Evolutionary conservation across 2,888 invertebrate species (phyloP).

Genomic region (Campoplex nolae): DNA sequence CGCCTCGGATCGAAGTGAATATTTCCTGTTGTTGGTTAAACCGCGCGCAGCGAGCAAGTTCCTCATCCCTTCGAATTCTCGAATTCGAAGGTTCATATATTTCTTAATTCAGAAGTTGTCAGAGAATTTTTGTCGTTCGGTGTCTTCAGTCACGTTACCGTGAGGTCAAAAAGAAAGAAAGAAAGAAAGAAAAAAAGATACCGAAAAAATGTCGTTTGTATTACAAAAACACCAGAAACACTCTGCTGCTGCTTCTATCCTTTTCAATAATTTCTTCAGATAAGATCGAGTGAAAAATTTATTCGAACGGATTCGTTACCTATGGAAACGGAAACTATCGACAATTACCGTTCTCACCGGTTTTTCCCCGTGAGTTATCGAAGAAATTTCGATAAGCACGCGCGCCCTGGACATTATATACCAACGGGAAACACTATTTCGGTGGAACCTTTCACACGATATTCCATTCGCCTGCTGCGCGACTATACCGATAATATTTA

Average conservation of each 20-base stretch:
- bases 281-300: constrained; percentile 35
- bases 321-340: constrained; percentile 1
- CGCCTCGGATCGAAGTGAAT: constrained; percentile 33
- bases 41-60: neutral
- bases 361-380: constrained; percentile 51
- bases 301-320: constrained; percentile 24
- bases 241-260: neutral
- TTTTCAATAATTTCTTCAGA: neutral
- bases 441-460: neutral
- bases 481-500: neutral
- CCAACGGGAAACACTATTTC: neutral
- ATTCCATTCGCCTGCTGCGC: neutral
- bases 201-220: neutral
- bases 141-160: neutral
- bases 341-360: constrained; percentile 57
- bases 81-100: neutral
- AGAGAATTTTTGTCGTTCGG: neutral
- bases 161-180: neutral
- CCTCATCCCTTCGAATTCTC: neutral
- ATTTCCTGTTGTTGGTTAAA: constrained; percentile 3
- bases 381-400: constrained; percentile 51
- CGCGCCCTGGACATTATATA: neutral
- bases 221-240: neutral
- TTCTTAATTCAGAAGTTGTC: neutral
- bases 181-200: neutral